phyloP scores from a whole-genome alignment of 2,797 vertebrate genomes.

The Phoxinus dragarum region DNA sequence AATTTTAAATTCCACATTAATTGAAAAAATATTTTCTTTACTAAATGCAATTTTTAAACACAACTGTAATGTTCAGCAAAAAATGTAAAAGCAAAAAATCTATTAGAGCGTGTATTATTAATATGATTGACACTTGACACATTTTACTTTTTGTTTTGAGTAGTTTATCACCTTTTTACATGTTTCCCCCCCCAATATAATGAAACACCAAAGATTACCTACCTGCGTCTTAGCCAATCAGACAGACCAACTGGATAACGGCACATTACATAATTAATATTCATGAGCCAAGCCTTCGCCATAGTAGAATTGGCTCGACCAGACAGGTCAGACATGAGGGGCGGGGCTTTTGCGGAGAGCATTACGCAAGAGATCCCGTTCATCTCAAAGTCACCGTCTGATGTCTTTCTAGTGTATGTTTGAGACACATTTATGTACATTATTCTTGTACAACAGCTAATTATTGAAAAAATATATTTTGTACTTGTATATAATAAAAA shows the following conservation, averaged over 20 bases:
- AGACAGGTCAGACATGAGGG: neutral
- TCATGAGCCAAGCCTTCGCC: neutral
- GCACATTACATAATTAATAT: neutral
- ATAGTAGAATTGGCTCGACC: neutral
- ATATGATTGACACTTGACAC: neutral
- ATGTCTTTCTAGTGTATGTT: neutral
- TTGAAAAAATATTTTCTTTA: no score
- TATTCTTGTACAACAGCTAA: neutral
- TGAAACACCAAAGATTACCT: no score
- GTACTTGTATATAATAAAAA: neutral
- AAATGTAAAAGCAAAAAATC: neutral
- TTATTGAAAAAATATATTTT: neutral
- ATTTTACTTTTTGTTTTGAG: neutral
- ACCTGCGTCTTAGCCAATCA: neutral
- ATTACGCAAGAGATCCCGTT: neutral
- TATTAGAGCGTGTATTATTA: neutral
- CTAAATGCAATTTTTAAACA: neutral
- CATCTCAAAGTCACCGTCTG: neutral
- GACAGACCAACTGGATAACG: neutral
- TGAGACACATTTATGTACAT: neutral
- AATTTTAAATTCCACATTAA: neutral
- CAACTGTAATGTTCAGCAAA: neutral
- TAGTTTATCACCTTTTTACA: neutral
- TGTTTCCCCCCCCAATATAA: neutral
- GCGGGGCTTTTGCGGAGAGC: neutral